Percentiles rank a stretch among this genome's conserved stretches.
These are phyloP conservation scores for Megaceryle maxima DNA, from an alignment of 2,113 vertebrate genomes.

Conservation along the genomic window DNA sequence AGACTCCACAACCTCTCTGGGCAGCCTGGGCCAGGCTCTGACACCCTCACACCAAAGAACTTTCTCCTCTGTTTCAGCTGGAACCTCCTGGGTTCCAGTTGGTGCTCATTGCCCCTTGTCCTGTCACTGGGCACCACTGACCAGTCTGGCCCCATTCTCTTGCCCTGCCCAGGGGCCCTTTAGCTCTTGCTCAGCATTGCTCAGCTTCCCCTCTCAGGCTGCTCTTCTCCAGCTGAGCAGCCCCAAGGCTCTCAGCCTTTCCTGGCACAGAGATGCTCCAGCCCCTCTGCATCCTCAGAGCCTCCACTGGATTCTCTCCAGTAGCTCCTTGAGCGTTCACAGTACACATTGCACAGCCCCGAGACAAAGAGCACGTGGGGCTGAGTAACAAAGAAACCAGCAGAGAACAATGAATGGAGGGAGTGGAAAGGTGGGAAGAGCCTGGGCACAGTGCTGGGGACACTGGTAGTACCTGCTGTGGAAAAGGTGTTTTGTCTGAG, in stretches of 20 bases:
- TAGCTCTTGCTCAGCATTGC: background rate
- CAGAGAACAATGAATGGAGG: background rate
- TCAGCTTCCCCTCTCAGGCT: background rate
- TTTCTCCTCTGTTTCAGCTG: background rate
- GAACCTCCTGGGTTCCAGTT: background rate
- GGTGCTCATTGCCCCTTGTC: background rate
- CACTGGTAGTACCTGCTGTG: background rate
- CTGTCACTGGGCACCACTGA: background rate
- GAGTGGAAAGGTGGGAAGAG: background rate
- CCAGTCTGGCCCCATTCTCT: background rate
- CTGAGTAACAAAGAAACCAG: conserved; percentile 29
- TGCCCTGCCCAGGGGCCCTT: background rate
- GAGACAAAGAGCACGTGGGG: background rate
- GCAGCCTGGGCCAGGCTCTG: background rate
- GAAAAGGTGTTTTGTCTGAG: background rate
- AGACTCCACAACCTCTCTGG: background rate
- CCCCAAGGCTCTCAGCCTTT: background rate
- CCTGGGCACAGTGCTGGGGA: background rate
- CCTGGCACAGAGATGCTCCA: background rate
- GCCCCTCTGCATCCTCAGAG: background rate
- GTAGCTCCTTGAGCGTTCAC: background rate
- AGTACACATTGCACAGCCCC: background rate
- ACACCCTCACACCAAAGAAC: background rate
- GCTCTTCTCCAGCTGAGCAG: background rate
- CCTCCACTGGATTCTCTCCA: background rate